Percentiles rank a stretch among this genome's conserved stretches.
Conservation (phyloP, 2,888 invertebrate genomes). For the Stenchaetothrips biformis region DNA sequence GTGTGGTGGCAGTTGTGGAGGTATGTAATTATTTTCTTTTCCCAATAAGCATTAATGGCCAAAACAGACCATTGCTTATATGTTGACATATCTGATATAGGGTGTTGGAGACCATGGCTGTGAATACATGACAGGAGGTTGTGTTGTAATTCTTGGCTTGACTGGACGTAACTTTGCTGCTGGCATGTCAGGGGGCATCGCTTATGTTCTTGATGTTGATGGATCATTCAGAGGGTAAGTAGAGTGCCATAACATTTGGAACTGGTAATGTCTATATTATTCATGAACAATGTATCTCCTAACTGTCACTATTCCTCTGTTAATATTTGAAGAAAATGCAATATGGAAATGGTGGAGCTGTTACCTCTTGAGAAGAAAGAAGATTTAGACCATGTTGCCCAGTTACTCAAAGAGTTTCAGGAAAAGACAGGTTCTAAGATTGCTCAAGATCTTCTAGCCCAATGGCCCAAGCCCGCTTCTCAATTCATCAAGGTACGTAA, state of each 20-base stretch:
- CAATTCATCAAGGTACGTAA: conserved; percentile 73
- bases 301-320: background rate
- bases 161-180: conserved; percentile 98
- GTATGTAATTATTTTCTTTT: conserved; percentile 42
- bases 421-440: conserved; percentile 83
- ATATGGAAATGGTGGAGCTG: conserved; percentile 91
- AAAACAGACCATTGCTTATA: too few species aligned
- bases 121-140: conserved; percentile 99
- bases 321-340: conserved; percentile 65
- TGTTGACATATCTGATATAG: conserved; percentile 41
- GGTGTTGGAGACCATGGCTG: conserved; percentile 99
- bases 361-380: conserved; percentile 70
- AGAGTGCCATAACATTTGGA: conserved; percentile 10
- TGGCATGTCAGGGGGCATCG: conserved; percentile 94
- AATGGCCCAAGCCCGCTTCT: conserved; percentile 71
- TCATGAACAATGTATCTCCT: conserved; percentile 15
- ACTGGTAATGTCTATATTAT: conserved; percentile 8
- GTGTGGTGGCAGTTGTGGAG: conserved; percentile 91
- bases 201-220: conserved; percentile 88
- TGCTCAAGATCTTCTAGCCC: conserved; percentile 69
- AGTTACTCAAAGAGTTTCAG: conserved; percentile 76
- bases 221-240: conserved; percentile 65
- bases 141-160: conserved; percentile 82
- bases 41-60: too few species aligned
- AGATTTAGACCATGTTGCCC: conserved; percentile 71